Conservation (phyloP, 2,113 vertebrate genomes). For the Passer montanus region DNA sequence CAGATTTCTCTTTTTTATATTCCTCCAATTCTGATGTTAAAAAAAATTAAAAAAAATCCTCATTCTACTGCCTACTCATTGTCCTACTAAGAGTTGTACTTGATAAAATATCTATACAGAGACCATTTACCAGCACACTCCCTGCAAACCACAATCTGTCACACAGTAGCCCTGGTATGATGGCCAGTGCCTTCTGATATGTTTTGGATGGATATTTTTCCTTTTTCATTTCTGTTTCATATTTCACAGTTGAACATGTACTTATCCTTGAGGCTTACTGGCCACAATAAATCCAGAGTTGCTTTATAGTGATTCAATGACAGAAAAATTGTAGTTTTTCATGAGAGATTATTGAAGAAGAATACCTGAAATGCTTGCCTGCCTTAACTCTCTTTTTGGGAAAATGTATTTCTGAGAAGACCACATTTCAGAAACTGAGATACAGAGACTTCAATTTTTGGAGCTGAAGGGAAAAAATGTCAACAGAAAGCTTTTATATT, state of each 20-base stretch:
- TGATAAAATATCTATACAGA: neutral
- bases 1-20: neutral
- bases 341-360: neutral
- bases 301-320: neutral
- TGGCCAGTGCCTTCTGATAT: neutral
- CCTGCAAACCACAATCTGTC: neutral
- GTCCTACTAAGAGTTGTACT: neutral
- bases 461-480: neutral
- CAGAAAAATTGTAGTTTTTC: neutral
- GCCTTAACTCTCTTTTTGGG: neutral
- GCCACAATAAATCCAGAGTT: neutral
- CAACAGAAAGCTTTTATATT: neutral
- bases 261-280: neutral
- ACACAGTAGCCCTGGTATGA: neutral
- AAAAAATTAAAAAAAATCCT: neutral
- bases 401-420: neutral
- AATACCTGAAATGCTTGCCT: neutral
- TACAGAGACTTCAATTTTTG: neutral
- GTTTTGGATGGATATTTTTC: neutral
- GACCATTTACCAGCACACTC: neutral
- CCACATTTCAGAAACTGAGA: neutral
- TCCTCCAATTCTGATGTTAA: neutral
- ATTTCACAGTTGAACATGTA: neutral
- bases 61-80: neutral
- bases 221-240: neutral